Base-by-base conservation (phyloP, 2,113 vertebrate species). In the Gobius niger region DNA sequence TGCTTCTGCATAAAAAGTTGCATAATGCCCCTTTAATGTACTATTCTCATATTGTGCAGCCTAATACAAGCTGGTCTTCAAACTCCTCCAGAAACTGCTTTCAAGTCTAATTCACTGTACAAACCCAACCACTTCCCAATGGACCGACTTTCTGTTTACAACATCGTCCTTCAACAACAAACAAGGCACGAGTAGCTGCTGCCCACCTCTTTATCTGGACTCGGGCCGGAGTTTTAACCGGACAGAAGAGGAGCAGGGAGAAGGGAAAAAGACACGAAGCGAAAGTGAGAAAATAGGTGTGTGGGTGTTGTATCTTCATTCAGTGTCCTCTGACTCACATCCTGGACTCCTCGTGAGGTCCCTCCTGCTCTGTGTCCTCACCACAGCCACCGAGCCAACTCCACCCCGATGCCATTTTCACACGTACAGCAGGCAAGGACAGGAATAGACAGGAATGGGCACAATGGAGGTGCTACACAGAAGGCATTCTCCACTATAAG, bases 281-380 rank as follows among this genome's bases (percentile, higher is more conserved):
- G 18, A 54, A 19, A 18, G 52, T 2, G 52, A 24, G 12, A 54
- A 5, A 24, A 54, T 24, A 19, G 24, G 52, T 5, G 52, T 16
- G 70, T 52, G 50, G 67, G 57, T 14, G 67, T 62, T 65, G 54
- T 7, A 73, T 51, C 64, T 59, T 69, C 70, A 68, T 62, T 78
- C 54, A 62, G 0, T 41, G 54, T 64, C 51, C 53, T 3, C 47
- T 78, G 85, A 88, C 72, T 89, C 85, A 85, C 65, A 73, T 88
- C 83, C 85, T 73, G 82, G 65, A 77, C 76, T 81, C 86, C 85
- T 68, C 24, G 78, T 64, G 66, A n/a, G 61, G 47, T 78, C 61
- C 82, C 63, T 85, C 79, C 85, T 85, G 86, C 81, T 83, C 76
- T 41, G 68, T 61, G 81, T 84, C 78, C 80, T 83, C 76, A 79